Percentiles rank a stretch among this genome's conserved stretches.
These are phyloP conservation scores for Candoia aspera DNA, from an alignment of 2,113 vertebrate genomes.

Conservation along the genomic window DNA sequence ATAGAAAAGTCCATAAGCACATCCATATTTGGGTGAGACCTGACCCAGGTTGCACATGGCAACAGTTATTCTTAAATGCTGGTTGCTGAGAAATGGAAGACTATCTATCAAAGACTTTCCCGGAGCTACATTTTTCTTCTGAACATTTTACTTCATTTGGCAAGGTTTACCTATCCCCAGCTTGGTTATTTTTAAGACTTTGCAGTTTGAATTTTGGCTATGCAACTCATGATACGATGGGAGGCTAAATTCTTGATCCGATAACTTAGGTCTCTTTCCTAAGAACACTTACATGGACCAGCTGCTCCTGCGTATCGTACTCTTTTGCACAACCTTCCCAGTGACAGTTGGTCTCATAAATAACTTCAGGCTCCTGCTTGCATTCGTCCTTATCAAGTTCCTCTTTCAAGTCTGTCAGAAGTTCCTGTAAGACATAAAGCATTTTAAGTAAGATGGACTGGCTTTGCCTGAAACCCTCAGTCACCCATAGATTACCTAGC, in stretches of 20 bases:
- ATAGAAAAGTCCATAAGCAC: not conserved
- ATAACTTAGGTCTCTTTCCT: conserved; percentile 51
- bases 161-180: conserved; percentile 59
- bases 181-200: conserved; percentile 64
- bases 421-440: conserved; percentile 79
- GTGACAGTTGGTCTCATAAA: conserved; percentile 98
- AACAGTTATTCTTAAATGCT: conserved; percentile 43
- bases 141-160: conserved; percentile 59
- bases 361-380: conserved; percentile 93
- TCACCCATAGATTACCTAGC: conserved; percentile 53
- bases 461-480: conserved; percentile 51
- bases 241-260: conserved; percentile 55
- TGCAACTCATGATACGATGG: conserved; percentile 56
- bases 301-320: conserved; percentile 96
- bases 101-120: conserved; percentile 59
- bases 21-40: conserved; percentile 18
- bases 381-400: conserved; percentile 97
- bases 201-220: conserved; percentile 56
- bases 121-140: conserved; percentile 27
- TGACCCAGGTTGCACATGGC: not conserved
- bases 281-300: conserved; percentile 91
- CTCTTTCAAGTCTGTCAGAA: conserved; percentile 89
- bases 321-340: conserved; percentile 96
- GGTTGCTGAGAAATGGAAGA: conserved; percentile 54
- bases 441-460: conserved; percentile 48